Evolutionary conservation across 2,888 invertebrate genomes (phyloP).

Genomic region (Ctena decussata): DNA sequence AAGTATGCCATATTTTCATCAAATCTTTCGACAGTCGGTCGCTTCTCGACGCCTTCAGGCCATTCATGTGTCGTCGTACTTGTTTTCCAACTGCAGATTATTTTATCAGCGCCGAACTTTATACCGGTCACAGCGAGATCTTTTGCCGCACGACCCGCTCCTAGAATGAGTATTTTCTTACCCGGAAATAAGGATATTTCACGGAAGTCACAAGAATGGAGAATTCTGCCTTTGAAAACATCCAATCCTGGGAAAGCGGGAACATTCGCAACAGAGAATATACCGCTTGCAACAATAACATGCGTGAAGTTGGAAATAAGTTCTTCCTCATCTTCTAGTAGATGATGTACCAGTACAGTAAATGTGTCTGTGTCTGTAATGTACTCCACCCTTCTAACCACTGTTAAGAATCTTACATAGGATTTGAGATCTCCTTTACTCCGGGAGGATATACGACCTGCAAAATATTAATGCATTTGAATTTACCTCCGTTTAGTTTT

Average conservation of each 20-base stretch:
- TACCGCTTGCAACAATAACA: slow-evolving; percentile 36
- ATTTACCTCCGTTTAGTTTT: no score
- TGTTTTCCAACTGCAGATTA: slow-evolving; percentile 28
- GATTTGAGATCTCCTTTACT: slow-evolving; percentile 5
- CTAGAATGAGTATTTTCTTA: slow-evolving; percentile 39
- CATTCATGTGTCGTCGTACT: slow-evolving; percentile 51
- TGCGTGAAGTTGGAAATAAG: slow-evolving; percentile 20
- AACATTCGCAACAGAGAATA: slow-evolving; percentile 24
- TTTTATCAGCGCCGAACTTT: slow-evolving; percentile 44
- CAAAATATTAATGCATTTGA: no score
- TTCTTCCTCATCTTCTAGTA: not conserved
- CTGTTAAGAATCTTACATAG: slow-evolving; percentile 36
- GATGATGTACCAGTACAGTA: slow-evolving; percentile 19
- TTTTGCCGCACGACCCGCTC: slow-evolving; percentile 47
- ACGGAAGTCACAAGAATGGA: slow-evolving; percentile 50
- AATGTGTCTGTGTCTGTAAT: slow-evolving; percentile 19
- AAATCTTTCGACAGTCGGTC: slow-evolving; percentile 28
- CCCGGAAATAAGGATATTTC: slow-evolving; percentile 29
- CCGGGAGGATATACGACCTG: slow-evolving; percentile 19
- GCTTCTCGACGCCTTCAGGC: slow-evolving; percentile 50
- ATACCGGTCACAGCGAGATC: slow-evolving; percentile 47
- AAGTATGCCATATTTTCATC: slow-evolving; percentile 38
- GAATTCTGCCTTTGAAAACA: slow-evolving; percentile 26
- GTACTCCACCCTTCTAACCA: slow-evolving; percentile 32
- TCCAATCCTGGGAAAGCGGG: slow-evolving; percentile 38